phyloP scores from a whole-genome alignment of 1,140 invertebrate species.

The Piezodorus guildinii region DNA sequence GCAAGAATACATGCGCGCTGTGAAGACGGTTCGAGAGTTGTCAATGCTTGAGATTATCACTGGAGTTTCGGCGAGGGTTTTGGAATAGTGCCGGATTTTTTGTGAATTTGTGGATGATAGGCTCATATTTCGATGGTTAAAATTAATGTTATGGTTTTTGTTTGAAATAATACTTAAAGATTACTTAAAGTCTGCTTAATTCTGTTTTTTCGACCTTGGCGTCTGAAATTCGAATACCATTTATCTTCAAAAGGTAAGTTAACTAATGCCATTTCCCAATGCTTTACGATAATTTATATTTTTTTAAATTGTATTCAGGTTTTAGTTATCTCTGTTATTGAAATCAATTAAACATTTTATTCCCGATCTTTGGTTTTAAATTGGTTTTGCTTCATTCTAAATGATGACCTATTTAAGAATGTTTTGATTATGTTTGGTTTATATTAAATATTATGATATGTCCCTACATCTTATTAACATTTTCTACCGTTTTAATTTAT shows the following conservation, averaged over 20 bases:
- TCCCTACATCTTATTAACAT: too few species aligned
- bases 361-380: neutral
- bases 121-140: too few species aligned
- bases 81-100: too few species aligned
- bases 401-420: slow-evolving; percentile 8
- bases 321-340: neutral
- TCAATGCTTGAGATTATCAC: slow-evolving; percentile 5
- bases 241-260: slow-evolving; percentile 1
- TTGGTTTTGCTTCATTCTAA: neutral
- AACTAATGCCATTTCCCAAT: neutral
- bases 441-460: too few species aligned
- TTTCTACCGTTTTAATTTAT: too few species aligned
- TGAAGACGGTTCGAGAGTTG: slow-evolving; percentile 7
- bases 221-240: slow-evolving; percentile 11
- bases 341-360: neutral
- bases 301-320: too few species aligned
- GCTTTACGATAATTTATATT: too few species aligned
- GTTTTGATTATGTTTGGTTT: too few species aligned
- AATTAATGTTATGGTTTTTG: too few species aligned
- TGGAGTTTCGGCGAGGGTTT: neutral
- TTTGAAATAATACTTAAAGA: neutral
- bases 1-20: slow-evolving; percentile 11
- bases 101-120: too few species aligned
- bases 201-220: slow-evolving; percentile 9
- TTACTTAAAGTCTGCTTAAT: neutral